A percentile compares a stretch with the other conserved stretches of the same genome.
phyloP scores from a whole-genome alignment of 2,797 vertebrate species.

The Dromococcyx pavoninus region DNA sequence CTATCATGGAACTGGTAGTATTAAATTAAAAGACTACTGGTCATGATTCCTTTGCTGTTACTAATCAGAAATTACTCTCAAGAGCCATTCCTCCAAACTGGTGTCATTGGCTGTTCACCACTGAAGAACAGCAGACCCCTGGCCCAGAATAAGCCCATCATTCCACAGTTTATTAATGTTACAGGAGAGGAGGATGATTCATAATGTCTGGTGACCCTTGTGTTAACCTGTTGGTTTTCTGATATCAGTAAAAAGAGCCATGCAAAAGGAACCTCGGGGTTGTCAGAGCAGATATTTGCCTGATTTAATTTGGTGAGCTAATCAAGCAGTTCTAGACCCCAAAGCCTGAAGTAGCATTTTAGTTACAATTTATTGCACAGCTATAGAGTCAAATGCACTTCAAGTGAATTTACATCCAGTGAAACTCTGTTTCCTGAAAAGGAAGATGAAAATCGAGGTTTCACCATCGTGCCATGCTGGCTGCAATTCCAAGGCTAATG shows the following conservation, averaged over 20 bases:
- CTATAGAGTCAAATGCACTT: not conserved
- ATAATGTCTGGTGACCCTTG: not conserved
- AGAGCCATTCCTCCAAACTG: not conserved
- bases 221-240: not conserved
- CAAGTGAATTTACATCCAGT: not conserved
- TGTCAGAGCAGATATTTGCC: not conserved
- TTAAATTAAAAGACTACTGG: not conserved
- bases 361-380: not conserved
- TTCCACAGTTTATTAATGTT: not conserved
- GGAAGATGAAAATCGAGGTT: not conserved
- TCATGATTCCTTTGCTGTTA: not conserved
- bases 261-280: not conserved
- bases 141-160: not conserved
- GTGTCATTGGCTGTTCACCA: not conserved
- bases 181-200: not conserved
- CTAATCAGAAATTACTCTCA: conserved; percentile 14
- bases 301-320: not conserved
- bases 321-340: not conserved
- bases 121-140: not conserved
- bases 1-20: not conserved
- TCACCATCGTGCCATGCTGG: fast-evolving
- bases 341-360: not conserved
- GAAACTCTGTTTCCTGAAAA: not conserved
- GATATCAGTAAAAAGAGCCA: not conserved
- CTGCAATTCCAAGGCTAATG: not conserved